Evolutionary conservation across 2,888 invertebrate genomes (phyloP).

Genomic region (Flexamia atlantica): DNA sequence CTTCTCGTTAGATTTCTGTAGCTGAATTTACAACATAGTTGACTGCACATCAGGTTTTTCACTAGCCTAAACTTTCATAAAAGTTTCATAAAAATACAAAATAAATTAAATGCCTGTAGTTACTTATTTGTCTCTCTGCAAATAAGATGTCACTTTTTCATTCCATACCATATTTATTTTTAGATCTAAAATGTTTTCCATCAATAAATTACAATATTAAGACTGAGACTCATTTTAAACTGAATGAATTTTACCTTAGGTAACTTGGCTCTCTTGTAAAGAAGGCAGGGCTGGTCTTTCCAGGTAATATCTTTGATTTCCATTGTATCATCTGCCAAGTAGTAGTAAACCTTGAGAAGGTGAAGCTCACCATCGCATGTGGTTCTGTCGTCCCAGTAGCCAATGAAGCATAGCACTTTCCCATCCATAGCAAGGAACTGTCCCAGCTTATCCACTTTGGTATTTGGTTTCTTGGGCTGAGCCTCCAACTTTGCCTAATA

Average conservation of each 20-base stretch:
- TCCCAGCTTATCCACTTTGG: constrained; percentile 81
- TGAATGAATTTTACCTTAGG: constrained; percentile 85
- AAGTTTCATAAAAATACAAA: no score
- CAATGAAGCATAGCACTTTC: constrained; percentile 86
- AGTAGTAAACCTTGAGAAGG: constrained; percentile 89
- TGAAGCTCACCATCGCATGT: constrained; percentile 88
- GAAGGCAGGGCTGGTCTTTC: constrained; percentile 83
- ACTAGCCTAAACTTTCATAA: no score
- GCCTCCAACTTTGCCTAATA: constrained; percentile 71
- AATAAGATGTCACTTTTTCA: no score
- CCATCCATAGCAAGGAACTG: constrained; percentile 92
- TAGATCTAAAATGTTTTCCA: no score
- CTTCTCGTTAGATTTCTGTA: no score
- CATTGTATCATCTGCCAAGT: constrained; percentile 92
- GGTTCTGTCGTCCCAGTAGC: constrained; percentile 93
- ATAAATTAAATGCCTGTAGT: no score
- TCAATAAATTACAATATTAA: no score
- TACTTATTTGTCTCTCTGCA: no score
- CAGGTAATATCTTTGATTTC: constrained; percentile 91
- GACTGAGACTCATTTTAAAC: no score
- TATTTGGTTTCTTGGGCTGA: constrained; percentile 72
- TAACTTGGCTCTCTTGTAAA: constrained; percentile 86
- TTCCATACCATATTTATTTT: no score
- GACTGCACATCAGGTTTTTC: no score
- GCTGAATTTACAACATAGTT: no score